Evolutionary conservation across 2,888 invertebrate species (phyloP).

Genomic region (Scaptomyza polygonia): DNA sequence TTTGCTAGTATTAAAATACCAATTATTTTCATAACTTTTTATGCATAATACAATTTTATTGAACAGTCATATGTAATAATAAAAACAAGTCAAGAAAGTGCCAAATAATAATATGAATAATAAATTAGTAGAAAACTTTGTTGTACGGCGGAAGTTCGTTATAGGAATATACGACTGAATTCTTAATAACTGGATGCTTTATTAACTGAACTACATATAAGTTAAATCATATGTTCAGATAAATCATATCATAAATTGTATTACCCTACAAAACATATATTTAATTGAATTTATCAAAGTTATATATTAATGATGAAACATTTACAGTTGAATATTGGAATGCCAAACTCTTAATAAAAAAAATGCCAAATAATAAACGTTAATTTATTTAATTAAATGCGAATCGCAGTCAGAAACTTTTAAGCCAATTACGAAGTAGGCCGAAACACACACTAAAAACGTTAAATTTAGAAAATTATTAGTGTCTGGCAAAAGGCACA

Average conservation of each 20-base stretch:
- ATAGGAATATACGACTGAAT: no score
- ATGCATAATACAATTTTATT: no score
- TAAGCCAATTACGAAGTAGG: constrained; percentile 46
- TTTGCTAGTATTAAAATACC: no score
- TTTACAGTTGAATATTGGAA: constrained; percentile 26
- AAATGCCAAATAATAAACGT: constrained; percentile 42
- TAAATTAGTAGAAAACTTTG: no score
- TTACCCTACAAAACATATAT: background rate
- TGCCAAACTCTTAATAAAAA: constrained; percentile 24
- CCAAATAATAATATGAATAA: no score
- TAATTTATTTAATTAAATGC: constrained; percentile 70
- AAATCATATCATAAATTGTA: background rate
- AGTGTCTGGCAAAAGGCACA: constrained; percentile 54
- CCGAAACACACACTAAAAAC: constrained; percentile 10
- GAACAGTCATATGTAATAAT: no score
- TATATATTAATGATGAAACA: constrained; percentile 10
- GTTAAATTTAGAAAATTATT: constrained; percentile 65
- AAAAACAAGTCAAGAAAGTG: no score
- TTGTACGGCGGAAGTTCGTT: no score
- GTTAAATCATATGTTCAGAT: background rate
- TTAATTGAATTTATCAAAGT: constrained; percentile 5
- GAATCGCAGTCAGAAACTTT: constrained; percentile 25
- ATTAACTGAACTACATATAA: no score
- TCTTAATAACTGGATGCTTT: no score
- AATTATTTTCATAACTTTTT: no score